Evolutionary conservation across 2,797 vertebrate genomes (phyloP).

Genomic region (Acrocephalus scirpaceus): DNA sequence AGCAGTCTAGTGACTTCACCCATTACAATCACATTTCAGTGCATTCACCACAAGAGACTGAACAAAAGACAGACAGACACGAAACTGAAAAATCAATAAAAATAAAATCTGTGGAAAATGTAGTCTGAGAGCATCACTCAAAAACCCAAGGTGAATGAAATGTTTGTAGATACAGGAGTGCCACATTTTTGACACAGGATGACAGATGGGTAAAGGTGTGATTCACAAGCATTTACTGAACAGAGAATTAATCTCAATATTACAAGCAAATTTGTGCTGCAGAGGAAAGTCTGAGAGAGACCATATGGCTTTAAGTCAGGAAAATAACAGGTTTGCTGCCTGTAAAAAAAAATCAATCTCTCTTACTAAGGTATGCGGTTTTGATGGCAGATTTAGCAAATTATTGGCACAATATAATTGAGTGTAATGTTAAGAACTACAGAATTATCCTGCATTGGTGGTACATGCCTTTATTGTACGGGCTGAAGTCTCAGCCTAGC

Average conservation of each 20-base stretch:
- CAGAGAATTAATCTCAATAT: slow-evolving; percentile 31
- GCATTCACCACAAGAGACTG: neutral
- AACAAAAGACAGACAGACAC: neutral
- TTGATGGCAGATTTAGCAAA: slow-evolving; percentile 51
- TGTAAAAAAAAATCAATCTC: neutral
- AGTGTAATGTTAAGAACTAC: slow-evolving; percentile 15
- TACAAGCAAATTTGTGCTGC: neutral
- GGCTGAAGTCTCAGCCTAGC: neutral
- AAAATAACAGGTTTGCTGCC: slow-evolving; percentile 46
- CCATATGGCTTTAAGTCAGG: slow-evolving; percentile 36
- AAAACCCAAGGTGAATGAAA: slow-evolving; percentile 11
- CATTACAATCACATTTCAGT: neutral
- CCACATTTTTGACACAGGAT: neutral
- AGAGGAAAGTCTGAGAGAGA: slow-evolving; percentile 17
- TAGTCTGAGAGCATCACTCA: neutral
- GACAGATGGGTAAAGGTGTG: slow-evolving; percentile 14
- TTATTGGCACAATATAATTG: neutral
- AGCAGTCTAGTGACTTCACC: neutral
- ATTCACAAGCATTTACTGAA: neutral
- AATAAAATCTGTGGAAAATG: neutral
- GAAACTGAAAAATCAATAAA: neutral
- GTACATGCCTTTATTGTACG: neutral
- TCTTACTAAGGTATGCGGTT: slow-evolving; percentile 14
- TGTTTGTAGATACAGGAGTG: neutral
- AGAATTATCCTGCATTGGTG: neutral